A percentile compares a stretch with the other conserved stretches of the same genome.
These are phyloP conservation scores for Calonectris borealis DNA, from an alignment of 2,113 vertebrate genomes.

Conservation along the genomic window DNA sequence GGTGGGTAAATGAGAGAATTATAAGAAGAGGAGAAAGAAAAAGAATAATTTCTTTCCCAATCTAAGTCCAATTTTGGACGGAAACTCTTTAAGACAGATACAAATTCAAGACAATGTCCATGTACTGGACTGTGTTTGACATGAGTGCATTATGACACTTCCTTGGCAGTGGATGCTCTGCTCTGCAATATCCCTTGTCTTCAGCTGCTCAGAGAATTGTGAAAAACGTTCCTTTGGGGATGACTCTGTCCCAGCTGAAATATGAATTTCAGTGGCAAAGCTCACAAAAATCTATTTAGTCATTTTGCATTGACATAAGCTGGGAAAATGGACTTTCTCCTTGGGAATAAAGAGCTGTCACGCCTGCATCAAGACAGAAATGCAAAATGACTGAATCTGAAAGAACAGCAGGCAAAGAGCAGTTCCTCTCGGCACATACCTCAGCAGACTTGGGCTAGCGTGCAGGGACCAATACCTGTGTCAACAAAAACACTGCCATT, in stretches of 20 bases:
- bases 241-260: background rate
- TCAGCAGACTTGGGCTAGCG: background rate
- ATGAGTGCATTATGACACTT: background rate
- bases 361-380: background rate
- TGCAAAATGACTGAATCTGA: background rate
- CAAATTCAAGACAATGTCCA: background rate
- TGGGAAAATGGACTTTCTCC: background rate
- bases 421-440: background rate
- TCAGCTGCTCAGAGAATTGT: background rate
- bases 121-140: background rate
- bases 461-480: background rate
- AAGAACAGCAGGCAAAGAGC: background rate
- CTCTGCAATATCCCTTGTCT: background rate
- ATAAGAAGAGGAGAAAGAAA: background rate
- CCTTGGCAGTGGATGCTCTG: background rate
- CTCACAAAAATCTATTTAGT: background rate
- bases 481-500: background rate
- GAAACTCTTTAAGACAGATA: background rate
- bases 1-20: background rate
- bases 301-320: background rate
- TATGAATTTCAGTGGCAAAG: background rate
- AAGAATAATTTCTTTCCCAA: background rate
- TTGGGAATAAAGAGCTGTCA: background rate
- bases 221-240: background rate
- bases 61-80: background rate